Evolutionary conservation across 2,113 vertebrate species (phyloP), one percentile per base, ranked within the genome.

Genomic region (Furnarius figulus): DNA sequence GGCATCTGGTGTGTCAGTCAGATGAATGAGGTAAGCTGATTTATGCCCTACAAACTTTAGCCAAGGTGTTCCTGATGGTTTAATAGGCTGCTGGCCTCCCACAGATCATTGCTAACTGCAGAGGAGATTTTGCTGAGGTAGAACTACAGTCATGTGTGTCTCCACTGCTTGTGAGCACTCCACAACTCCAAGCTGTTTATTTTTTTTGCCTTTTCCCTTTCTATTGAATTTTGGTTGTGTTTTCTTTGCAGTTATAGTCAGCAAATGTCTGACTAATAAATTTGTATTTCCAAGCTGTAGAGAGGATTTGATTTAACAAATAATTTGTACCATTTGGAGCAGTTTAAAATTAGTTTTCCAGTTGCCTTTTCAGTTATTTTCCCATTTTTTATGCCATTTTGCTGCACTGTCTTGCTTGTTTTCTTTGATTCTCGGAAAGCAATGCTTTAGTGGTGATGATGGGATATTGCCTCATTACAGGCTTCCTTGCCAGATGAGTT

Each of bases 1-100:
- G 96, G 96, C 92, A 97, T 96, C 95, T 96, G 96, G 96, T 92
- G 92, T 96, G 95, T 96, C 96, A 94, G 95, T 94, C 61, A 88
- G 79, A 94, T 87, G 96, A 81, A 89, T 96, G 92, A 96, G 92
- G 95, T 96, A 96, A 93, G 61, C 85, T 96, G 95, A 96, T 96
- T 97, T 96, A 96, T 97, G 80, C 85, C 93, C 92, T 94, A 78
- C 87, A 90, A 94, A 85, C 95, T 93, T 87, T 58, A 93, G 73
- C 93, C 93, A 94, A 95, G 93, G 92, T 97, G 95, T 96, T 96
- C 40, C 88, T 96, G 95, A 73, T 96, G 96, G 73, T 93, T 96
- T 95, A 96, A 92, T 72, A 92, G 85, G 30, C 93, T 94, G 73
- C 90, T 72, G 90, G 90, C 93, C 90, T 96, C 96, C 90, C 95